phyloP scores from a whole-genome alignment of 2,797 vertebrate genomes.

The Netta rufina region DNA sequence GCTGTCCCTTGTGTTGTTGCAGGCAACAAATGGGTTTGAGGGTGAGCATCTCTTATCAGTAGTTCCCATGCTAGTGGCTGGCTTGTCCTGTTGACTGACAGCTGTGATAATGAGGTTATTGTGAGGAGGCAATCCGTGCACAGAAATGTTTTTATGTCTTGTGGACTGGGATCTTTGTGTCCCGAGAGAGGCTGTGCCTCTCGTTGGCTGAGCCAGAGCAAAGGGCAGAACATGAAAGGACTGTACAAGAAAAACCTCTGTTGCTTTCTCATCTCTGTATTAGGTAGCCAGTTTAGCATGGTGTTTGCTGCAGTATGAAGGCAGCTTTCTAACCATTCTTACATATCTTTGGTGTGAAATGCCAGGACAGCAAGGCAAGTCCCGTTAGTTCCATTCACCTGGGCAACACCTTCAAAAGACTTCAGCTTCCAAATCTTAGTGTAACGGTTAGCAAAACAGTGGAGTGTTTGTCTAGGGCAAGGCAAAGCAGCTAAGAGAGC shows the following conservation, averaged over 20 bases:
- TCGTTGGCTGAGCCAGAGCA: conserved; percentile 17
- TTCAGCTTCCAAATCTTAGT: neutral
- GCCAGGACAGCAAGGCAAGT: neutral
- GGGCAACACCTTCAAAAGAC: neutral
- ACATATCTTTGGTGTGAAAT: neutral
- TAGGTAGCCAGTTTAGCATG: neutral
- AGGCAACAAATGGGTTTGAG: neutral
- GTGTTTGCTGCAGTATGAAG: neutral
- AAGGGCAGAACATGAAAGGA: conserved; percentile 2
- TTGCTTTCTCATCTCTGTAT: neutral
- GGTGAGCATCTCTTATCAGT: conserved; percentile 10
- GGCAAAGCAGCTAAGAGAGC: neutral
- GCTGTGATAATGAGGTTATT: conserved; percentile 64
- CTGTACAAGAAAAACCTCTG: conserved; percentile 16
- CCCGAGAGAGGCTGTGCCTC: conserved; percentile 31
- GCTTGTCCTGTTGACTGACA: conserved; percentile 44
- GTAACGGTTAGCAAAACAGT: neutral
- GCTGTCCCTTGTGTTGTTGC: neutral
- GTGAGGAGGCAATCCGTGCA: conserved; percentile 57
- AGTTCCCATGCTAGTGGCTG: conserved; percentile 8
- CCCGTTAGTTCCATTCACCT: neutral
- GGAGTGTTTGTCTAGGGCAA: neutral
- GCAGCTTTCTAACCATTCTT: neutral
- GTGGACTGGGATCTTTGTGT: conserved; percentile 49
- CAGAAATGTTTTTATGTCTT: conserved; percentile 70